A percentile compares a stretch with the other conserved stretches of the same genome.
phyloP scores from a whole-genome alignment of 2,113 vertebrate genomes.

The Lethenteron camtschaticum region DNA sequence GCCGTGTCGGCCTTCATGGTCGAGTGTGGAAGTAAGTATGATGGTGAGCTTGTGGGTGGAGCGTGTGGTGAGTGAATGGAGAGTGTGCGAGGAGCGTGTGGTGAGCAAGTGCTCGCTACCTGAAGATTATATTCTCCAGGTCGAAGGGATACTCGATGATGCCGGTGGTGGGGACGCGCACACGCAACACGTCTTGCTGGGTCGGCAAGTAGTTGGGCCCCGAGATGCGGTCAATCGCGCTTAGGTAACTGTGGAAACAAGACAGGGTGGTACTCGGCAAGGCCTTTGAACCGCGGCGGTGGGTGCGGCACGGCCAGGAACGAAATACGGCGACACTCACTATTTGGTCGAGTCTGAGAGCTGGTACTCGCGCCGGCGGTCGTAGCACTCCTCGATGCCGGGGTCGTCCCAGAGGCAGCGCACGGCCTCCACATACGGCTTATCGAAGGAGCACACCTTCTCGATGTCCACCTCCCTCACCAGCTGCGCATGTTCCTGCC shows the following conservation, averaged over 20 bases:
- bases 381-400: constrained; percentile 71
- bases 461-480: constrained; percentile 49
- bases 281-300: background rate
- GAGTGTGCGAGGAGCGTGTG: too few species aligned
- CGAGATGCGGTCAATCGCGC: constrained; percentile 21
- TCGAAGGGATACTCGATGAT: constrained; percentile 21
- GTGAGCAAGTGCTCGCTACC: background rate
- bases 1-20: too few species aligned
- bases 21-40: too few species aligned
- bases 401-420: constrained; percentile 78
- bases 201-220: constrained; percentile 21
- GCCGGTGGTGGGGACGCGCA: constrained; percentile 30
- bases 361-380: constrained; percentile 75
- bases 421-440: constrained; percentile 53
- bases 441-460: constrained; percentile 41
- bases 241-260: constrained; percentile 17
- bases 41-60: too few species aligned
- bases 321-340: constrained; percentile 30
- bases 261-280: background rate
- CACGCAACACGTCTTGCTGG: constrained; percentile 19
- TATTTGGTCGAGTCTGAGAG: constrained; percentile 89
- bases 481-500: constrained; percentile 41
- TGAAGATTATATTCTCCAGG: constrained; percentile 9
- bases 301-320: background rate
- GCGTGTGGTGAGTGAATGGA: too few species aligned